A percentile compares a stretch with the other conserved stretches of the same genome.
phyloP scores from a whole-genome alignment of 2,113 vertebrate genomes.

The Bombycilla garrulus region DNA sequence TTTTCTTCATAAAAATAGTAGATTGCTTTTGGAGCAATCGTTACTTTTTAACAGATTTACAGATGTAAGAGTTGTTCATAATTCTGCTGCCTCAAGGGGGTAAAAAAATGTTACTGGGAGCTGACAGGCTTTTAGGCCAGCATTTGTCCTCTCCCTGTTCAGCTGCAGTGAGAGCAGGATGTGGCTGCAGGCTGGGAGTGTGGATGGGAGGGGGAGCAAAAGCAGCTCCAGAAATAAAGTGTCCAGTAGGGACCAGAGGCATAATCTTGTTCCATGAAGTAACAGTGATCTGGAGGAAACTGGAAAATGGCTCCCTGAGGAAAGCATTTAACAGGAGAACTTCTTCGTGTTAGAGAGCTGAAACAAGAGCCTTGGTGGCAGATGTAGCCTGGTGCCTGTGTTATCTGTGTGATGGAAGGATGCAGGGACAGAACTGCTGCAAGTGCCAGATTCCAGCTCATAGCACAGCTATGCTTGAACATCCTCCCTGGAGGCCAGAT shows the following conservation, averaged over 20 bases:
- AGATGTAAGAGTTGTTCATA: neutral
- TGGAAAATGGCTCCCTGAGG: neutral
- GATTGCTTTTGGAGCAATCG: neutral
- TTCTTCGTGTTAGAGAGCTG: neutral
- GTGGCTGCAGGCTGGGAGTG: neutral
- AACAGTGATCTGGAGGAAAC: neutral
- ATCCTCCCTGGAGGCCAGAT: neutral
- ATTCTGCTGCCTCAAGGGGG: neutral
- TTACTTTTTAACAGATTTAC: neutral
- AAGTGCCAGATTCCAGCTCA: neutral
- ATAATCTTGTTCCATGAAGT: neutral
- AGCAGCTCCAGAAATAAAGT: neutral
- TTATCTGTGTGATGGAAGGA: neutral
- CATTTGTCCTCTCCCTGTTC: neutral
- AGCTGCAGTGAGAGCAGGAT: neutral
- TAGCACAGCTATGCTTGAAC: neutral
- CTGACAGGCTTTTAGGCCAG: neutral
- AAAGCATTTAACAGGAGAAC: neutral
- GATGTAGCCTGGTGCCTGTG: neutral
- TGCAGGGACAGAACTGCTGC: neutral
- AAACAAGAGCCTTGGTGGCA: neutral
- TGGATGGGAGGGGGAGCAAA: neutral
- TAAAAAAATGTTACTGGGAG: neutral
- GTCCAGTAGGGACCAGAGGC: neutral
- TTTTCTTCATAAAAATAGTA: slow-evolving; percentile 19